A percentile compares a stretch with the other conserved stretches of the same genome.
These are phyloP conservation scores for Oreonectes daqikongensis DNA, from an alignment of 2,797 vertebrate genomes.

Conservation along the genomic window DNA sequence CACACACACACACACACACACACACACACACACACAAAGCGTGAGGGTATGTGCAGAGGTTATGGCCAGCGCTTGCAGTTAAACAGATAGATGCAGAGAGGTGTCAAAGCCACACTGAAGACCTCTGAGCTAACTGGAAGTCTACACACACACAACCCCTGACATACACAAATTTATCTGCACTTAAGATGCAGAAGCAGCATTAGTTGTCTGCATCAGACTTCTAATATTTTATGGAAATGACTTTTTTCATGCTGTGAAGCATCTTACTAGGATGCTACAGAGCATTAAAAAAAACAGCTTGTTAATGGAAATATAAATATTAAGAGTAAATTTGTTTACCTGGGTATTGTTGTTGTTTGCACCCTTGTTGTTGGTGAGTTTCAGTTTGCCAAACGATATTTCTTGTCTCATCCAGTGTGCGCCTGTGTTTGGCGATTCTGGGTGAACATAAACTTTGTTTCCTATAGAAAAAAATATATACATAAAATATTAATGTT, in stretches of 20 bases:
- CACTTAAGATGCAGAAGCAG: background rate
- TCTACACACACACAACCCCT: background rate
- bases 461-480: conserved; percentile 77
- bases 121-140: conserved; percentile 32
- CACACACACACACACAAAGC: conserved; percentile 30
- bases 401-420: conserved; percentile 99
- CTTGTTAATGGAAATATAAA: background rate
- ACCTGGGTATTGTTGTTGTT: conserved; percentile 99
- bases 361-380: conserved; percentile 97
- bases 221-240: background rate
- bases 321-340: conserved; percentile 23
- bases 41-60: conserved; percentile 19
- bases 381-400: conserved; percentile 95
- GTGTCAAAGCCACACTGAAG: conserved; percentile 54
- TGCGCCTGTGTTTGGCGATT: conserved; percentile 95
- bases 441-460: conserved; percentile 96
- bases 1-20: conserved; percentile 34
- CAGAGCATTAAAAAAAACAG: background rate
- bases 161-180: background rate
- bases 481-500: background rate
- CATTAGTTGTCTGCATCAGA: background rate
- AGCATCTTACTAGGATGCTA: background rate
- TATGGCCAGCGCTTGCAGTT: conserved; percentile 28
- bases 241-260: too few relatives aligned
- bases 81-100: conserved; percentile 9